Evolutionary conservation across 2,113 vertebrate genomes (phyloP).

Genomic region (Ellobius talpinus): DNA sequence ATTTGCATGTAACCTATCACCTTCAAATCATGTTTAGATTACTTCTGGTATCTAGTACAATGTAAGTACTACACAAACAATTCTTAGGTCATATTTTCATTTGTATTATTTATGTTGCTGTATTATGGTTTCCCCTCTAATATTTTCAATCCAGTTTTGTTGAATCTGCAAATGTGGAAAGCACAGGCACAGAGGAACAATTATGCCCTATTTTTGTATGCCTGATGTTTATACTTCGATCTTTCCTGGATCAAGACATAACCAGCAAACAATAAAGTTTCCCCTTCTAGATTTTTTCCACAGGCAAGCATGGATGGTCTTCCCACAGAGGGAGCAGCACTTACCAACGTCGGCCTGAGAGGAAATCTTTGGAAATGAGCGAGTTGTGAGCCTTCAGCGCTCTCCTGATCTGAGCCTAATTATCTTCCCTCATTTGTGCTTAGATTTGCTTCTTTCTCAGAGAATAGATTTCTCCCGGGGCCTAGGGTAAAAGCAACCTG

Average conservation of each 20-base stretch:
- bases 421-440: not conserved
- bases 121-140: not conserved
- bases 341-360: not conserved
- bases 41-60: not conserved
- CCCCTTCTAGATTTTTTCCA: not conserved
- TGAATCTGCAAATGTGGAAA: not conserved
- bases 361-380: not conserved
- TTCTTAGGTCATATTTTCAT: not conserved
- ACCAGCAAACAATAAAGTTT: not conserved
- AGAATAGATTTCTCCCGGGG: not conserved
- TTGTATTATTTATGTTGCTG: not conserved
- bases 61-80: not conserved
- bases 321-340: fast-evolving
- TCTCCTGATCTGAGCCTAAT: not conserved
- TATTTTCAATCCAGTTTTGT: not conserved
- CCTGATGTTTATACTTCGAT: not conserved
- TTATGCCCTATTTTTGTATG: not conserved
- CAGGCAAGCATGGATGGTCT: not conserved
- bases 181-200: not conserved
- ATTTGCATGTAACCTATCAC: not conserved
- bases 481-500: not conserved
- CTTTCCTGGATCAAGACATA: not conserved
- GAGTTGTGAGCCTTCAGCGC: not conserved
- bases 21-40: not conserved
- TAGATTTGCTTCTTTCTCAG: not conserved